A percentile compares a stretch with the other conserved stretches of the same genome.
phyloP scores from a whole-genome alignment of 2,113 vertebrate genomes.

The Ageneiosus marmoratus region DNA sequence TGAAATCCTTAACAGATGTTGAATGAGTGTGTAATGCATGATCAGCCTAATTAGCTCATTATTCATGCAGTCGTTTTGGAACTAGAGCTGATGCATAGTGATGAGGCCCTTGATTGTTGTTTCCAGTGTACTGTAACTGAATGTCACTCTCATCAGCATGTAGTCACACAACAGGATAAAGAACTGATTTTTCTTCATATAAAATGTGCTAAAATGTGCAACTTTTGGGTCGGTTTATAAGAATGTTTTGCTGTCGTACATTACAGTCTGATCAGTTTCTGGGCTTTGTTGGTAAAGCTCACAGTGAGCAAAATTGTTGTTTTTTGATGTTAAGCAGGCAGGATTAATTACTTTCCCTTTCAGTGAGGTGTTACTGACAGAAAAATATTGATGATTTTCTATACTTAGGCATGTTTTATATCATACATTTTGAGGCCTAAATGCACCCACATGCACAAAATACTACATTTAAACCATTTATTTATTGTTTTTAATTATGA shows the following conservation, averaged over 20 bases:
- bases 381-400: not conserved
- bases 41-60: constrained; percentile 57
- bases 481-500: not conserved
- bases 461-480: not conserved
- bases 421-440: not conserved
- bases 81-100: constrained; percentile 42
- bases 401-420: not conserved
- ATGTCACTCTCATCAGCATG: constrained; percentile 27
- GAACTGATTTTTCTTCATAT: constrained; percentile 2
- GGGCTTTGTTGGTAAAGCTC: not conserved
- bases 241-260: constrained; percentile 15
- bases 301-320: not conserved
- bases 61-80: constrained; percentile 52
- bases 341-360: not conserved
- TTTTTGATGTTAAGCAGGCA: not conserved
- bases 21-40: constrained; percentile 47
- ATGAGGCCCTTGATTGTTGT: constrained; percentile 51
- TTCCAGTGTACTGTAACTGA: constrained; percentile 30
- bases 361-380: not conserved
- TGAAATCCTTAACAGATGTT: constrained; percentile 50
- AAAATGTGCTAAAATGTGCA: constrained; percentile 13
- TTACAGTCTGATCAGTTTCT: constrained; percentile 3
- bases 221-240: not conserved
- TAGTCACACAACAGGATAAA: constrained; percentile 21
- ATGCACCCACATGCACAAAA: not conserved